These are phyloP conservation scores for Vesta saturnalis DNA, from an alignment of 2,888 invertebrate genomes.

Conservation along the genomic window DNA sequence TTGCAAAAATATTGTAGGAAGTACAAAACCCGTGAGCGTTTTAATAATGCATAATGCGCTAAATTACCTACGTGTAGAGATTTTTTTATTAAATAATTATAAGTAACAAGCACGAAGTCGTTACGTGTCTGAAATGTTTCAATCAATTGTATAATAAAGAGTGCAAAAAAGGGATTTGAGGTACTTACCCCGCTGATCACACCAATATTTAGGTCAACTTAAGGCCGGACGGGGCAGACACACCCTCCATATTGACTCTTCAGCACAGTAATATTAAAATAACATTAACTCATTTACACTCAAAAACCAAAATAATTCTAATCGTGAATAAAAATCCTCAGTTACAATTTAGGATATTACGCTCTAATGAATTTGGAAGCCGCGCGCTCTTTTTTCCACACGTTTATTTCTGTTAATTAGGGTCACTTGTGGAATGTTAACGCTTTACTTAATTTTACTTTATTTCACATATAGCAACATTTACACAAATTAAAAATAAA, in stretches of 20 bases:
- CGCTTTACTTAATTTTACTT: not conserved
- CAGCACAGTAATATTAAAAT: conserved; percentile 24
- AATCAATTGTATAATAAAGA: too few species aligned
- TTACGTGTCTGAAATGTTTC: not conserved
- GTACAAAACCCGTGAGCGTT: not conserved
- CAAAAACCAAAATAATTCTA: not conserved
- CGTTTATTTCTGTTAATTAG: not conserved
- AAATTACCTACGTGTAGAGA: not conserved
- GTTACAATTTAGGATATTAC: too few species aligned
- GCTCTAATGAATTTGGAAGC: too few species aligned
- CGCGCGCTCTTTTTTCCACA: not conserved
- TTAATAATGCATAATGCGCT: not conserved
- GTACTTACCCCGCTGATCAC: conserved; percentile 38
- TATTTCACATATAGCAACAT: not conserved
- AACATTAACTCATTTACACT: conserved; percentile 20
- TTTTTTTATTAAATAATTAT: not conserved
- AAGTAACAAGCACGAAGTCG: not conserved
- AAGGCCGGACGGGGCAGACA: conserved; percentile 41
- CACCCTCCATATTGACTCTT: conserved; percentile 44
- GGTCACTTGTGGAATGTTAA: not conserved
- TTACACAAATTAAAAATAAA: not conserved
- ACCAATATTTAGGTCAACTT: conserved; percentile 42
- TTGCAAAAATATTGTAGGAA: not conserved
- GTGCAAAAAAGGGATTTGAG: not conserved
- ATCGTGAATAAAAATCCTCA: not conserved